These are phyloP conservation scores for Drosophila varians DNA, from an alignment of 1,140 invertebrate genomes.

Conservation along the genomic window DNA sequence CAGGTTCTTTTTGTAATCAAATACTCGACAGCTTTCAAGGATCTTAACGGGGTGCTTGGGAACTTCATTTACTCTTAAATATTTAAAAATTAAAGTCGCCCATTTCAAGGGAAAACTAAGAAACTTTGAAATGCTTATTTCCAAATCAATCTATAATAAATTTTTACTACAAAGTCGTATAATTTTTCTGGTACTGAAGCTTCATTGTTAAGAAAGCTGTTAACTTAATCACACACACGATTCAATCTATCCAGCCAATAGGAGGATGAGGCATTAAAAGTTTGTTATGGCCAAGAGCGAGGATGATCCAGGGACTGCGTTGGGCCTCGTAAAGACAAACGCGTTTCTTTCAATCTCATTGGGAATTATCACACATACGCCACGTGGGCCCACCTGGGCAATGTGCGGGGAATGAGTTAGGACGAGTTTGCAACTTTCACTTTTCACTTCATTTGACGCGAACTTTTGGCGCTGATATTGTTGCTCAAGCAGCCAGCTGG, in stretches of 20 bases:
- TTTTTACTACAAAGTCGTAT: background rate
- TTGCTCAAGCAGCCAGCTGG: slow-evolving; percentile 9
- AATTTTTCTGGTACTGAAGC: slow-evolving; percentile 10
- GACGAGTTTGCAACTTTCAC: slow-evolving; percentile 62
- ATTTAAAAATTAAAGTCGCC: too few species aligned
- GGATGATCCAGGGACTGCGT: slow-evolving; percentile 19
- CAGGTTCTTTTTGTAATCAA: background rate
- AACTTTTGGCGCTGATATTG: slow-evolving; percentile 44
- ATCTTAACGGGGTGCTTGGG: background rate
- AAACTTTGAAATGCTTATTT: too few species aligned
- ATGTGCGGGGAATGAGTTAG: slow-evolving; percentile 9
- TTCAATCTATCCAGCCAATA: slow-evolving; percentile 8
- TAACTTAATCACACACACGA: slow-evolving; percentile 17
- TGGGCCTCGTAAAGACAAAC: slow-evolving; percentile 13
- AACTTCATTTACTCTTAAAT: too few species aligned
- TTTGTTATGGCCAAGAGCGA: slow-evolving; percentile 19
- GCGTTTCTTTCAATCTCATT: slow-evolving; percentile 40
- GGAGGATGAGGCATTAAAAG: slow-evolving; percentile 14
- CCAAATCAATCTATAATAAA: too few species aligned
- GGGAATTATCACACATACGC: slow-evolving; percentile 52
- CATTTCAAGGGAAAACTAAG: too few species aligned
- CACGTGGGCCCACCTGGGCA: slow-evolving; percentile 31
- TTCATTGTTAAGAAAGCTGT: background rate
- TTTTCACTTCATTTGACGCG: slow-evolving; percentile 63
- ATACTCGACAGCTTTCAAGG: background rate